Base-by-base conservation (phyloP, 2,888 invertebrate species). In the Zelleria hepariella region DNA sequence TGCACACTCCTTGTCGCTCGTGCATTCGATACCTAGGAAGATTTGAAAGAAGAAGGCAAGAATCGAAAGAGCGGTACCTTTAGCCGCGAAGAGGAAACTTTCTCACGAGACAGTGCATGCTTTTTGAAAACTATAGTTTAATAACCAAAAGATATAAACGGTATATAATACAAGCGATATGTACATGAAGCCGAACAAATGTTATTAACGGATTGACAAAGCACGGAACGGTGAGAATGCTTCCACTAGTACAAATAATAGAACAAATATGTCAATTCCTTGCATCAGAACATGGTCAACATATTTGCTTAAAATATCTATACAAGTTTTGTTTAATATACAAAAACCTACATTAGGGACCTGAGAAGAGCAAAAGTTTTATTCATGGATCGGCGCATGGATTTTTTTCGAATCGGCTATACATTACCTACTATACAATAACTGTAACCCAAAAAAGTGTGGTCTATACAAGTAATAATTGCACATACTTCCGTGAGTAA, bases 1-100 rank as follows among this genome's bases (percentile, higher is more conserved):
- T 69, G 95, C 93, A 90, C 97, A 97, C 91, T 96, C 96, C 90
- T 93, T 92, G 91, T 97, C 96, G 88, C 93, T 93, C 90, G 93
- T 93, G 91, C 96, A 96, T 93, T 95, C 95, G 90, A 93, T 93
- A 90, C 94, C 94, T 93, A 90, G 82, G 89, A 90, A 88, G 87
- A 87, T 82, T 82, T 85, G 87, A 88, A 89, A 89, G 88, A 88
- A 89, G 89, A 88, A 89, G 88, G 88, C 89, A 88, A 78, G 63
- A 62, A 89, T 91, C 91, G 91, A 90, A 90, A 93, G 93, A 93
- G 93, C 93, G 91, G 91, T 91, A 91, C 91, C 92, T 92, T 93
- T 93, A 95, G 95, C 94, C 94, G 94, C 94, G 94, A 94, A 94
- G 94, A 88, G 94, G 94, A 93, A 92, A 91, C 89, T 92, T 92